Evolutionary conservation across 1,140 invertebrate species (phyloP), one percentile per base, ranked within the genome.

Genomic region (Uloborus diversus): DNA sequence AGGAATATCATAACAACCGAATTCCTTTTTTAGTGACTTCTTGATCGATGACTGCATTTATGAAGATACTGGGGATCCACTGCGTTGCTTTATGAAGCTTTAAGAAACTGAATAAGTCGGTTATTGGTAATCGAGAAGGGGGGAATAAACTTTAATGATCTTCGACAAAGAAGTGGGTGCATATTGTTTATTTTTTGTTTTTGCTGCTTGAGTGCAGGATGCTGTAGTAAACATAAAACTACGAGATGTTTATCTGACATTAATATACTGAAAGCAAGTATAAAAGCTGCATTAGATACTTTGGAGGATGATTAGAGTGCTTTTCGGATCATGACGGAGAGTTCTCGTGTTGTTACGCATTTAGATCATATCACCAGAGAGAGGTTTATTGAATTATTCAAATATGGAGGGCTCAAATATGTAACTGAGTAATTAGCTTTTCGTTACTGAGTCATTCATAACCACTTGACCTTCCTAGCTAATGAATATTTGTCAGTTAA

Each of bases 121-220:
- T 78, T 78, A 78, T 78, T 78, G 71, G 33, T 13, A 51, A 59
- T 53, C 59, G 65, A n/a, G n/a, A n/a, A n/a, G 56, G 32, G 65
- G 49, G 61, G 61, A 78, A 66, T 47, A n/a, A 66, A 66, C 47
- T 78, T 78, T 78, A 78, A 78, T 78, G 73, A 78, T 65, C 47
- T 56, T 73, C 73, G 57, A 66, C 49, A 42, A 66, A 66, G 69
- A 66, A 28, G 25, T 7, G 42, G 73, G n/a, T 65, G 37, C 30
- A 49, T 53, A 64, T 65, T 78, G 51, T 78, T 28, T 51, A 42
- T 23, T 32, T 35, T 62, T 62, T 61, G 25, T 66, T 35, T 65
- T 56, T 56, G 9, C 37, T n/a, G 30, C n/a, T 53, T 53, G 69
- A 73, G 56, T 17, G 9, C n/a, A 25, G 28, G 13, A 9, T 56